A percentile compares a stretch with the other conserved stretches of the same genome.
These are phyloP conservation scores for Galaxias olidus DNA, from an alignment of 2,797 vertebrate genomes.

Conservation along the genomic window DNA sequence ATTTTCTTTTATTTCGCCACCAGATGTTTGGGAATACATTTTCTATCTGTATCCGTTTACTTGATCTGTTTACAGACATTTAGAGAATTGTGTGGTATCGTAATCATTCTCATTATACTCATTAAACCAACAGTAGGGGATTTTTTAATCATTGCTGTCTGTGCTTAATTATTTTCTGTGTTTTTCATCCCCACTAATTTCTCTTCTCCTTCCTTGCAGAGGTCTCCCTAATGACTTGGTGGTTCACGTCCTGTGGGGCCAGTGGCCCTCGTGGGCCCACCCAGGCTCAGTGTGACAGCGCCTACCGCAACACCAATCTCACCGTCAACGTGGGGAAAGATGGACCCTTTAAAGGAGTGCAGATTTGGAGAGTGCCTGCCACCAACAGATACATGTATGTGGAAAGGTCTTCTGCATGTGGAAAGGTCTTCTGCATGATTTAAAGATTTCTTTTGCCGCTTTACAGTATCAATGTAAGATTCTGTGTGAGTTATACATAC, in stretches of 20 bases:
- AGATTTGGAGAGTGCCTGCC: conserved; percentile 84
- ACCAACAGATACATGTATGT: conserved; percentile 84
- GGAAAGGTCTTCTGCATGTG: not conserved
- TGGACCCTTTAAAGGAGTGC: conserved; percentile 79
- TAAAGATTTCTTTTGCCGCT: too few relatives aligned
- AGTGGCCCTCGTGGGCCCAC: conserved; percentile 84
- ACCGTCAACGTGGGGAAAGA: conserved; percentile 79
- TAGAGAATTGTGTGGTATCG: too few relatives aligned
- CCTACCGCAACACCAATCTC: conserved; percentile 82
- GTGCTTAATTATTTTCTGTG: not conserved
- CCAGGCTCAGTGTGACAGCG: conserved; percentile 86
- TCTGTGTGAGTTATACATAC: too few relatives aligned
- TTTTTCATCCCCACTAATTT: not conserved
- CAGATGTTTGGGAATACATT: not conserved
- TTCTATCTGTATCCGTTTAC: not conserved
- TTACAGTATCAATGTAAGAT: too few relatives aligned
- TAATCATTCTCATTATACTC: too few relatives aligned
- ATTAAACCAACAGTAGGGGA: too few relatives aligned
- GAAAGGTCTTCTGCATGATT: too few relatives aligned
- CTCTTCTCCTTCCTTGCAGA: conserved; percentile 54
- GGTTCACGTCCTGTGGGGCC: conserved; percentile 86
- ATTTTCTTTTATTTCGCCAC: conserved; percentile 7
- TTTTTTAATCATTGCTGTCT: not conserved
- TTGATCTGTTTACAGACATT: too few relatives aligned
- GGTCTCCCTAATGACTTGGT: conserved; percentile 78